Conservation (phyloP, 2,797 vertebrate species). For the Pagetopsis macropterus region DNA sequence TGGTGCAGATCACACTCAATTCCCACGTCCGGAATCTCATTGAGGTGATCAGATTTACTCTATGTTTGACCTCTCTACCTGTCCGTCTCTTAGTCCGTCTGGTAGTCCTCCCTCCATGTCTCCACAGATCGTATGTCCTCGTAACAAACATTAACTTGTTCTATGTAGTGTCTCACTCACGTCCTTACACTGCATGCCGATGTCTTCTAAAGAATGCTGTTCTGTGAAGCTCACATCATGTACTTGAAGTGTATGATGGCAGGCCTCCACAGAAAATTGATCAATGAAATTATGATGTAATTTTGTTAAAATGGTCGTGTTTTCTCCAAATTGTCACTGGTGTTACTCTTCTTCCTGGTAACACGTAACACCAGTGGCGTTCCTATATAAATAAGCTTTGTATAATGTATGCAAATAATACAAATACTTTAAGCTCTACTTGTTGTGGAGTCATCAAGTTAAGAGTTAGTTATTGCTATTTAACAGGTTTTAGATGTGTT, state of each 20-base stretch:
- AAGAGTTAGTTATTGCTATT: no score
- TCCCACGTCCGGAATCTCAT: slow-evolving; percentile 89
- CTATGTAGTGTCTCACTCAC: slow-evolving; percentile 22
- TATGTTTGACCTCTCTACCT: slow-evolving; percentile 59
- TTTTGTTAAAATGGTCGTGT: no score
- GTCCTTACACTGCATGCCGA: slow-evolving; percentile 69
- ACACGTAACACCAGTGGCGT: no score
- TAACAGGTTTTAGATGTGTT: no score
- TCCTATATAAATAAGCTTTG: no score
- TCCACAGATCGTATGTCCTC: slow-evolving; percentile 38
- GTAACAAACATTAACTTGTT: slow-evolving; percentile 65
- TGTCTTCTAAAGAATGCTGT: not conserved
- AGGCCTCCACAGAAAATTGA: not conserved
- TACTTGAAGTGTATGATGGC: not conserved
- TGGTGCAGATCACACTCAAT: slow-evolving; percentile 89
- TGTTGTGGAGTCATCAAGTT: no score
- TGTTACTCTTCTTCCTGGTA: no score
- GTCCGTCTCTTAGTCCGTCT: slow-evolving; percentile 59
- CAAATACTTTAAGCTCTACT: no score
- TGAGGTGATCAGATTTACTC: slow-evolving; percentile 88
- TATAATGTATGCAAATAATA: no score
- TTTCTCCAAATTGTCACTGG: no score
- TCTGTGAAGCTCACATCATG: slow-evolving; percentile 13
- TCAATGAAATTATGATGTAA: no score
- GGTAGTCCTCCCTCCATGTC: slow-evolving; percentile 60